Conservation (phyloP, 1,140 invertebrate genomes). For the Neodiprion fabricii region DNA sequence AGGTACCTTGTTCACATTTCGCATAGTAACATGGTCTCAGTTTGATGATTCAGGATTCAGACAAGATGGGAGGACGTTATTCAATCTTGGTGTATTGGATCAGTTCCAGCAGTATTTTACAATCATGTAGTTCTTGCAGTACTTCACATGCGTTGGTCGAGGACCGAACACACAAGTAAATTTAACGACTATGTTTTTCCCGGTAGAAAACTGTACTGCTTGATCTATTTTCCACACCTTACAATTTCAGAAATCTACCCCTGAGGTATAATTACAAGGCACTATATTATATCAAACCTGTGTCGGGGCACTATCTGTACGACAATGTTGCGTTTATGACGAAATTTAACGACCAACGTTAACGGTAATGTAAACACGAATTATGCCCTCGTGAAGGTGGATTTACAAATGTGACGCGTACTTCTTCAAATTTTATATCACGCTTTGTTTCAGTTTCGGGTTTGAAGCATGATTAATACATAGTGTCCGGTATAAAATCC, state of each 20-base stretch:
- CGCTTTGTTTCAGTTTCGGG: not conserved
- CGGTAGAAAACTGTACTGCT: too few relatives aligned
- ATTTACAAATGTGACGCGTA: slow-evolving; percentile 3
- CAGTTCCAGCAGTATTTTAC: not conserved
- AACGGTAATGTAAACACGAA: not conserved
- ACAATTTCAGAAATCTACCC: too few relatives aligned
- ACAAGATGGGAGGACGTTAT: not conserved
- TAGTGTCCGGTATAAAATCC: too few relatives aligned
- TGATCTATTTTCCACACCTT: too few relatives aligned
- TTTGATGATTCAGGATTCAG: too few relatives aligned
- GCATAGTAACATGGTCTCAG: too few relatives aligned
- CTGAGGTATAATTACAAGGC: too few relatives aligned
- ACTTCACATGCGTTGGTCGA: too few relatives aligned
- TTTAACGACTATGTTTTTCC: too few relatives aligned
- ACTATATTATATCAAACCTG: too few relatives aligned
- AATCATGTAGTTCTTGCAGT: not conserved
- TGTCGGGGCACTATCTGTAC: not conserved
- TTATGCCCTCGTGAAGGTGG: slow-evolving; percentile 1
- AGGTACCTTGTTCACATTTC: too few relatives aligned
- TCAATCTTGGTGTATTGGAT: not conserved
- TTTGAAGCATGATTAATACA: not conserved
- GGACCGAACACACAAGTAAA: too few relatives aligned
- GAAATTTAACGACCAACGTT: not conserved
- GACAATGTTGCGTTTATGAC: not conserved
- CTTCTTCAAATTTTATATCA: slow-evolving; percentile 2